Percentiles rank a stretch among this genome's conserved stretches.
phyloP scores from a whole-genome alignment of 2,888 invertebrate genomes.

The Ptilodon capucinus region DNA sequence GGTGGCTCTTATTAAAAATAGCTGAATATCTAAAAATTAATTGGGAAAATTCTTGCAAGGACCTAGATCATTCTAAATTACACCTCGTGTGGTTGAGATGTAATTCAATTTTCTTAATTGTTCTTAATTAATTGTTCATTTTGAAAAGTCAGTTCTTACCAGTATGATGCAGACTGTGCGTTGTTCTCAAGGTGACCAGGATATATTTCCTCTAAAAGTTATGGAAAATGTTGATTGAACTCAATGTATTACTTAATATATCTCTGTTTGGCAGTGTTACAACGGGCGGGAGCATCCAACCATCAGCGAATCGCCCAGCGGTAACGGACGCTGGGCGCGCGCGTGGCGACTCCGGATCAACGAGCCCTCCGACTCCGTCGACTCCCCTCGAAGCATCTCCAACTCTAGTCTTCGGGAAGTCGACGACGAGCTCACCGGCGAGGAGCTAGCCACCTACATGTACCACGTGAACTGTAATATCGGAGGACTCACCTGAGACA shows the following conservation, averaged over 20 bases:
- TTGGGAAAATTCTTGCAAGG: no score
- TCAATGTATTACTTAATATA: neutral
- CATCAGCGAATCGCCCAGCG: constrained; percentile 65
- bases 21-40: no score
- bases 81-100: no score
- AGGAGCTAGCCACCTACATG: constrained; percentile 87
- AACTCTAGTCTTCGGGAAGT: constrained; percentile 89
- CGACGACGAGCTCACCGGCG: constrained; percentile 86
- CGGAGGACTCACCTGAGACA: constrained; percentile 71
- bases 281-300: constrained; percentile 61
- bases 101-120: no score
- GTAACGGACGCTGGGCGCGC: constrained; percentile 62
- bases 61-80: no score
- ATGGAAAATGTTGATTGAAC: no score
- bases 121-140: no score
- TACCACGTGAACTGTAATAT: constrained; percentile 84
- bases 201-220: no score
- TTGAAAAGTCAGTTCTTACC: no score
- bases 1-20: no score
- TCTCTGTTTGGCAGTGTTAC: constrained; percentile 47
- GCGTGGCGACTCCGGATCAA: constrained; percentile 52
- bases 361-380: constrained; percentile 68
- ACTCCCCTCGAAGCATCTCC: constrained; percentile 84
- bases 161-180: no score
- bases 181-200: no score